These are phyloP conservation scores for Micronycteris hirsuta DNA, from an alignment of 2,113 vertebrate species.

Conservation along the genomic window DNA sequence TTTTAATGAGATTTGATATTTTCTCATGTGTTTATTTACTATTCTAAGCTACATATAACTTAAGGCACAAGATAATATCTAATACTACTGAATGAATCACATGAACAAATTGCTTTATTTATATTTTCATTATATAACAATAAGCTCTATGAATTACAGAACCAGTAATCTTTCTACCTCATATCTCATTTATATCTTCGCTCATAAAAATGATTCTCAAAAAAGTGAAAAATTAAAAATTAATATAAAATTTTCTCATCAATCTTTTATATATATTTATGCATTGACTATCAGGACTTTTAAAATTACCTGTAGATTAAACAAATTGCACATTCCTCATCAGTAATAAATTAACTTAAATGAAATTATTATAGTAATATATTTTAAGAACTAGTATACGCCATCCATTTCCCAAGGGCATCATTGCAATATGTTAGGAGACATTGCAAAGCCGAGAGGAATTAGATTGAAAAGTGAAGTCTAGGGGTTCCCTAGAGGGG, in stretches of 20 bases:
- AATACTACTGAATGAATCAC: background rate
- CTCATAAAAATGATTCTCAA: background rate
- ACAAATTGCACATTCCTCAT: slow-evolving; percentile 14
- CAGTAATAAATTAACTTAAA: background rate
- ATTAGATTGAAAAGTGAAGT: background rate
- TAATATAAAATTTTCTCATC: background rate
- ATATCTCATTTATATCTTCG: background rate
- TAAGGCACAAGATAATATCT: background rate
- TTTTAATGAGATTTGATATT: background rate
- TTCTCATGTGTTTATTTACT: background rate
- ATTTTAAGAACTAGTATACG: background rate
- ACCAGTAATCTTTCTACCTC: background rate
- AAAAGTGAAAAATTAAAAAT: background rate
- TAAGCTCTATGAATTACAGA: background rate
- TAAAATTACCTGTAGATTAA: background rate
- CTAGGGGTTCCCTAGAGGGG: background rate
- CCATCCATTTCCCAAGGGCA: background rate
- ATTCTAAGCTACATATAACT: background rate
- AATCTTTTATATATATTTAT: background rate
- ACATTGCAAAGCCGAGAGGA: background rate
- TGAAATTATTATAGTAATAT: background rate
- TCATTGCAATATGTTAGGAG: background rate
- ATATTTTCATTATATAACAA: background rate
- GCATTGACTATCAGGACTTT: background rate
- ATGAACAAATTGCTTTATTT: background rate